Evolutionary conservation across 37 sponge, comb jelly and placozoan genomes (phyloP).

Genomic region (Chondrosia reniformis): DNA sequence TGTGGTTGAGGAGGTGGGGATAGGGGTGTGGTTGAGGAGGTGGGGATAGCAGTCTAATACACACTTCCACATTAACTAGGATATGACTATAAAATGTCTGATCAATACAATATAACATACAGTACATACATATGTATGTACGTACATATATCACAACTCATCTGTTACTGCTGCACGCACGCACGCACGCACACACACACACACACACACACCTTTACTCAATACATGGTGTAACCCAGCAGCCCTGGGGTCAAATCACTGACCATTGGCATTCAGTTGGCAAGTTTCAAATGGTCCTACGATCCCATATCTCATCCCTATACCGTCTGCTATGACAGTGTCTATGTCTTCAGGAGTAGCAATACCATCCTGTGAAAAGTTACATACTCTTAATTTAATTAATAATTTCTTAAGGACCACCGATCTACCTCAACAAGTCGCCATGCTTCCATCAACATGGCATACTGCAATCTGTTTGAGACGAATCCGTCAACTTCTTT

Average conservation of each 20-base stretch:
- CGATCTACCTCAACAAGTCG: slow-evolving; percentile 86
- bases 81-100: too few relatives aligned
- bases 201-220: too few relatives aligned
- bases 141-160: neutral
- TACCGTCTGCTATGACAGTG: slow-evolving; percentile 79
- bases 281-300: slow-evolving; percentile 91
- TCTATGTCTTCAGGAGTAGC: slow-evolving; percentile 93
- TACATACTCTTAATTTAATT: too few relatives aligned
- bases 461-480: slow-evolving; percentile 93
- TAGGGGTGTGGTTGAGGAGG: too few relatives aligned
- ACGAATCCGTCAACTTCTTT: slow-evolving; percentile 92
- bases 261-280: slow-evolving; percentile 86
- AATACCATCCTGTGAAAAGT: slow-evolving; percentile 89
- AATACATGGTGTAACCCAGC: too few relatives aligned
- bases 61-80: too few relatives aligned
- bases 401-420: too few relatives aligned
- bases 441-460: slow-evolving; percentile 95
- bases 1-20: too few relatives aligned
- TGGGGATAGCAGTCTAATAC: too few relatives aligned
- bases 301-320: slow-evolving; percentile 85
- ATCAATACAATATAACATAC: too few relatives aligned
- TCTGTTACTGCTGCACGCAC: too few relatives aligned
- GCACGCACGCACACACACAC: too few relatives aligned
- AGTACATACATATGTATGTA: neutral
- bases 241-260: neutral